phyloP scores from a whole-genome alignment of 2,113 vertebrate species.

The Gymnobelideus leadbeateri region DNA sequence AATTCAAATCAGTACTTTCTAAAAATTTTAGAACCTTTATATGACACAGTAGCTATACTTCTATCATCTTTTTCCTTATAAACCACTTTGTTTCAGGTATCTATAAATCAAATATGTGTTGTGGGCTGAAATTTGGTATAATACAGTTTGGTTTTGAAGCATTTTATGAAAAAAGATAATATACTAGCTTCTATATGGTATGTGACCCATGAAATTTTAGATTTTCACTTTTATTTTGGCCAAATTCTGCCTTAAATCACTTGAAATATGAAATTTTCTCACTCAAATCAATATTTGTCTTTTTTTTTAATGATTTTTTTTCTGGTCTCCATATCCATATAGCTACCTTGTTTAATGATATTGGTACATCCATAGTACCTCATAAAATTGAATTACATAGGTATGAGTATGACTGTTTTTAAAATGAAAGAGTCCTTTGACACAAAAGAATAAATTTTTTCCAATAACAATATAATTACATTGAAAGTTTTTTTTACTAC shows the following conservation, averaged over 20 bases:
- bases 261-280: conserved; percentile 31
- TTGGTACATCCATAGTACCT: conserved; percentile 6
- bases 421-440: conserved; percentile 23
- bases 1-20: conserved; percentile 50
- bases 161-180: conserved; percentile 3
- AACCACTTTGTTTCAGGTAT: conserved; percentile 23
- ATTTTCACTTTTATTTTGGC: conserved; percentile 7
- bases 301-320: conserved; percentile 25
- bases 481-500: conserved; percentile 9
- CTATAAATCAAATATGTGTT: conserved; percentile 5
- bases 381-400: neutral
- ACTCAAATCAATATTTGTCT: conserved; percentile 40
- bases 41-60: conserved; percentile 14
- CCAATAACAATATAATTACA: neutral
- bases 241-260: conserved; percentile 5
- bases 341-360: conserved; percentile 21
- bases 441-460: conserved; percentile 13
- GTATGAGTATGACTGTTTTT: conserved; percentile 12
- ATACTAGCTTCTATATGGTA: neutral
- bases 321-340: conserved; percentile 4
- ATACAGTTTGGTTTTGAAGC: conserved; percentile 36
- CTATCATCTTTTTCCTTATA: conserved; percentile 47
- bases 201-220: neutral
- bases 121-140: neutral
- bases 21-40: conserved; percentile 38